Conservation (phyloP, 2,888 invertebrate genomes). For the Cordylochernes scorpioides region DNA sequence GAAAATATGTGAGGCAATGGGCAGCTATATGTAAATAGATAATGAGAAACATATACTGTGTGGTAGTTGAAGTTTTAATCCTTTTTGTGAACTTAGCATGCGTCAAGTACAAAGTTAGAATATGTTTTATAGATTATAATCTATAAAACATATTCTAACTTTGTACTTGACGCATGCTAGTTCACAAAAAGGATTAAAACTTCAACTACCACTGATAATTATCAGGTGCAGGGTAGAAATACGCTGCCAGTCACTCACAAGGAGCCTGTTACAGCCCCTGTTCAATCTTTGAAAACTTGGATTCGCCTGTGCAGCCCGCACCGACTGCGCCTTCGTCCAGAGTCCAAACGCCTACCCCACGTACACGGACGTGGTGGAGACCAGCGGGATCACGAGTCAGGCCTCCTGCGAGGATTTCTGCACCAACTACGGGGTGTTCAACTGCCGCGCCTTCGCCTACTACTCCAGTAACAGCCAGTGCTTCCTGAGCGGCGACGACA, state of each 20-base stretch:
- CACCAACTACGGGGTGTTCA: conserved; percentile 20
- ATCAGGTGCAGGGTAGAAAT: too few species aligned
- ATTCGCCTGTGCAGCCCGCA: not conserved
- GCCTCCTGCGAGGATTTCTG: conserved; percentile 22
- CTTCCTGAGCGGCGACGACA: conserved; percentile 21
- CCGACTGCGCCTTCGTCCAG: conserved; percentile 13
- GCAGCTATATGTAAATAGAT: too few species aligned
- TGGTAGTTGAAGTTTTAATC: too few species aligned
- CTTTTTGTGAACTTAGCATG: too few species aligned
- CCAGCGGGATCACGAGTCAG: conserved; percentile 19
- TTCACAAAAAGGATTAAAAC: too few species aligned
- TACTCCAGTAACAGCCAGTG: conserved; percentile 23
- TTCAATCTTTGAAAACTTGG: not conserved
- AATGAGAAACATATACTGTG: too few species aligned
- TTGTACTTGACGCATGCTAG: too few species aligned
- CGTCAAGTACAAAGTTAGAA: too few species aligned
- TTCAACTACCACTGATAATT: too few species aligned
- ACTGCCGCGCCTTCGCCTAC: conserved; percentile 23
- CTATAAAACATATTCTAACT: too few species aligned
- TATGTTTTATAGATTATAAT: too few species aligned
- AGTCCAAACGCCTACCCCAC: conserved; percentile 15
- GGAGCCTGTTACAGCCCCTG: not conserved
- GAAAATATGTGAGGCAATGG: too few species aligned
- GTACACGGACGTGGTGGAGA: conserved; percentile 15
- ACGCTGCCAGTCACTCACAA: not conserved